A percentile compares a stretch with the other conserved stretches of the same genome.
Evolutionary conservation across 2,797 vertebrate genomes (phyloP).

Genomic region (Falco naumanni): DNA sequence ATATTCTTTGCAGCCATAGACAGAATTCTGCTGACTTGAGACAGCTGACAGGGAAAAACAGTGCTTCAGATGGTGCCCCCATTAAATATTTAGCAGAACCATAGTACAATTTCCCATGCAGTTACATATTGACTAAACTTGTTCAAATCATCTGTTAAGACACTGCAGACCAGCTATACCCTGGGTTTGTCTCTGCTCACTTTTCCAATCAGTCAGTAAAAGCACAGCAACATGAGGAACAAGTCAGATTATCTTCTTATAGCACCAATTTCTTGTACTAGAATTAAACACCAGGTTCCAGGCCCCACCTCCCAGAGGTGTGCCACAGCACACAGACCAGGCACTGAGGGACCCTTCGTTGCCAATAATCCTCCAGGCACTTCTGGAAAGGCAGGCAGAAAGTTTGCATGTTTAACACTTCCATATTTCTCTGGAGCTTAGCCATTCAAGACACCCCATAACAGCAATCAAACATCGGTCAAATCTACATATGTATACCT

Average conservation of each 20-base stretch:
- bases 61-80: not conserved
- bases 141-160: not conserved
- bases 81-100: not conserved
- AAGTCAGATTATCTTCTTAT: not conserved
- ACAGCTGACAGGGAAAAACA: not conserved
- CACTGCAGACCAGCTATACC: not conserved
- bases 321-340: not conserved
- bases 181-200: not conserved
- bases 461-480: not conserved
- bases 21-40: not conserved
- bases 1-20: not conserved
- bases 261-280: not conserved
- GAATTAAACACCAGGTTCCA: not conserved
- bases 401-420: not conserved
- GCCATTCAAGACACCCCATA: not conserved
- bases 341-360: not conserved
- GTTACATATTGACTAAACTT: not conserved
- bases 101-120: not conserved
- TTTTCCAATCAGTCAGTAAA: not conserved
- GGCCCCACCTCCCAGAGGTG: not conserved
- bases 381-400: not conserved
- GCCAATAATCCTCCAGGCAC: not conserved
- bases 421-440: not conserved
- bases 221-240: not conserved
- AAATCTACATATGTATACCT: not conserved